Base-by-base conservation (phyloP, 2,797 vertebrate genomes). In the Cuniculus paca region DNA sequence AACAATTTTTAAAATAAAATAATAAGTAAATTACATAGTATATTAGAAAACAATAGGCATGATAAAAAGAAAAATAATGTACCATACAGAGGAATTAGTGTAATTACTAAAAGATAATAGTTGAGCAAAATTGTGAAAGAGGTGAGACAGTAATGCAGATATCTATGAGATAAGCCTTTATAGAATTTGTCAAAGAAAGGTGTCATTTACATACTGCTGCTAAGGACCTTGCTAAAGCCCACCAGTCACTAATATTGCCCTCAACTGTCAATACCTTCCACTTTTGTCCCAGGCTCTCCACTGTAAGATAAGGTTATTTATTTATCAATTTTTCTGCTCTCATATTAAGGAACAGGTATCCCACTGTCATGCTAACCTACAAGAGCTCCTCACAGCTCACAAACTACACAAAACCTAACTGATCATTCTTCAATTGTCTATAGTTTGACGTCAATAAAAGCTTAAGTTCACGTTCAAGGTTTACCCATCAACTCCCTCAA, bases 251-350 rank as follows among this genome's bases (percentile, higher is more conserved):
- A 12, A 6, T 5, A 2, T 31, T 83, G n/a, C 28, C 26, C 22
- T 65, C 85, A 56, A 6, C 7, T 48, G 11, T 26, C 74, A 74
- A 68, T 36, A 28, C 6, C 58, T 11, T 72, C 20, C 19, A 54
- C 4, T 63, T 19, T 70, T 24, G 42, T 28, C 31, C 68, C 11
- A 72, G n/a, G 8, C 24, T 58, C 13, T 58, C 28, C 63, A 48
- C 2, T n/a, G 6, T 19, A 52, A 56, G 20, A 39, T 0, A 0
- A 36, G 20, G n/a, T 80, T 2, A 52, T 70, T 7, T 14, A 12
- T 26, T 86, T 24, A 78, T 34, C 28, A 58, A 26, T 20, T 28
- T 78, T 61, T 54, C n/a, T 68, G 16, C 11, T 52, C 28, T 81
- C 11, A 0, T 13, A 81, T 78, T 63, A 16, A 14, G n/a, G 39